Evolutionary conservation across 1,140 invertebrate genomes (phyloP), one percentile per base, ranked within the genome.

Genomic region (Temnothorax nylanderi): DNA sequence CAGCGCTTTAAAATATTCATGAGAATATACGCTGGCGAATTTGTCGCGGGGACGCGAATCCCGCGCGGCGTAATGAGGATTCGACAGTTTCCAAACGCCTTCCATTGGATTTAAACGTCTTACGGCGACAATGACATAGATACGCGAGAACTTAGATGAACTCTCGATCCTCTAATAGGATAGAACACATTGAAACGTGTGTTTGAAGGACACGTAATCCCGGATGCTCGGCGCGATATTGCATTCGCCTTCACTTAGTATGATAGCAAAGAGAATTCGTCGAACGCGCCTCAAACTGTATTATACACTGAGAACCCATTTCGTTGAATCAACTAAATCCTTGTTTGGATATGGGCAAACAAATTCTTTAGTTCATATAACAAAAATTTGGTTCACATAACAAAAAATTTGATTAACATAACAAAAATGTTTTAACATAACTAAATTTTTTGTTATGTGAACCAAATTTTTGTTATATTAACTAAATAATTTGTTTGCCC

Each of bases 141-240:
- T 75, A 62, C 32, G 69, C 41, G 41, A 26, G 26, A 74, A 75
- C 32, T 75, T 74, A 26, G 69, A 56, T 74, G 67, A 82, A 82
- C 80, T 60, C 80, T 13, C 37, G 69, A 60, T 60, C 47, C 80
- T 56, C 34, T 84, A 84, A 84, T 84, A 75, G 80, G 69, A 84
- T 84, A 49, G 69, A 84, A 60, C 26, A 26, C 26, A 7, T n/a
- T 44, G 69, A 84, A 26, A 32, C 69, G 80, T 58, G 80, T 47
- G 54, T 44, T 75, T 60, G 80, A 74, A 74, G 54, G 69, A 84
- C 34, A n/a, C 62, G 69, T 84, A 75, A 84, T 84, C 80, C 69
- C 41, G 54, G 8, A 26, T 54, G 51, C 21, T 75, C 54, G 13
- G 54, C 11, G 21, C 56, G 69, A 84, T 84, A 84, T 84, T 60